These are phyloP conservation scores for Drosophila koepferae DNA, from an alignment of 2,888 invertebrate genomes.

Conservation along the genomic window DNA sequence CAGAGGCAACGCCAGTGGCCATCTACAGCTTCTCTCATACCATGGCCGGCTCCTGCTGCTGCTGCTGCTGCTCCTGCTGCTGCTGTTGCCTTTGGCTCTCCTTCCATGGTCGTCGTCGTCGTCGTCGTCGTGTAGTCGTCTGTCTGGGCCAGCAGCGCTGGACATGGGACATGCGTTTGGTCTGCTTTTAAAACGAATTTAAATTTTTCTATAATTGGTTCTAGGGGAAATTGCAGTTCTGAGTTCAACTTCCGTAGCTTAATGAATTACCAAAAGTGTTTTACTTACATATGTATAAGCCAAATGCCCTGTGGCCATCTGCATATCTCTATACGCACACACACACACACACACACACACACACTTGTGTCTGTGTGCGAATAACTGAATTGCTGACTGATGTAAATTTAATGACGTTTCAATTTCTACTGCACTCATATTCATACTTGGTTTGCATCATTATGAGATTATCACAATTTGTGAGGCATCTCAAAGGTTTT, in stretches of 20 bases:
- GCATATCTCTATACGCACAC: slow-evolving; percentile 19
- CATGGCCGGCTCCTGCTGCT: background rate
- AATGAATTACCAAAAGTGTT: slow-evolving; percentile 85
- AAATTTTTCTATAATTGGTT: slow-evolving; percentile 85
- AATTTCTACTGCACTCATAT: slow-evolving; percentile 4
- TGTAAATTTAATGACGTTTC: slow-evolving; percentile 23
- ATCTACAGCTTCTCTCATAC: slow-evolving; percentile 24
- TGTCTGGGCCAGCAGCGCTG: slow-evolving; percentile 55
- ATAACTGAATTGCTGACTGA: slow-evolving; percentile 5
- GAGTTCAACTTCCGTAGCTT: slow-evolving; percentile 86
- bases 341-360: background rate
- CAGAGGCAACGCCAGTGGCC: slow-evolving; percentile 48
- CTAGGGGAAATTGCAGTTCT: slow-evolving; percentile 86
- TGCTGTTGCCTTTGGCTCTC: slow-evolving; percentile 8
- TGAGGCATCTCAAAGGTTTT: background rate
- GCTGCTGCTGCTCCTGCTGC: slow-evolving; percentile 1
- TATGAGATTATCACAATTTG: background rate
- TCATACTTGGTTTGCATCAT: background rate
- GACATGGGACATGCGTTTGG: slow-evolving; percentile 65
- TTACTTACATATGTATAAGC: slow-evolving; percentile 61
- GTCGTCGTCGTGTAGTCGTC: slow-evolving; percentile 37
- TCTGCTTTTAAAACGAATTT: slow-evolving; percentile 81
- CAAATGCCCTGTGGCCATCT: slow-evolving; percentile 57
- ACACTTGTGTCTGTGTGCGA: background rate
- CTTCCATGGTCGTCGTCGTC: slow-evolving; percentile 26